Base-by-base conservation (phyloP, 2,113 vertebrate species). In the Oreochromis spilurus region DNA sequence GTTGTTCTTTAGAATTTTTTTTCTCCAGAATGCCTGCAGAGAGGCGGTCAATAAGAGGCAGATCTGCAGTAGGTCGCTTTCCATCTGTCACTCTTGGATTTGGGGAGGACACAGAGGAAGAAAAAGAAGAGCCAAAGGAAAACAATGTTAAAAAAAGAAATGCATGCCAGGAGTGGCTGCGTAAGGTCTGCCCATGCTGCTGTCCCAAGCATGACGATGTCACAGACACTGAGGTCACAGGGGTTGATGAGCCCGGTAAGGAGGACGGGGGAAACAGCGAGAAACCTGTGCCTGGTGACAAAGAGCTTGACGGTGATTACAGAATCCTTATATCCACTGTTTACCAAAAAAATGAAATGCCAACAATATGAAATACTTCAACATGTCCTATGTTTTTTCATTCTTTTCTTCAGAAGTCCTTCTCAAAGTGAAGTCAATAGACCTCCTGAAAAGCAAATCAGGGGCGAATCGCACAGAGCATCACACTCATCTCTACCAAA, bases 401-500 rank as follows among this genome's bases (percentile, higher is more conserved):
- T 67, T 67, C 6, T 67, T 40, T 62, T 90, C n/a, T 45, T 13
- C 93, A 97, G 97, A 95, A 8, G 91, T 93, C 4, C 90, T 96
- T 54, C 89, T 98, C 65, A 91, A 92, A 1, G 96, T 97, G 50
- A 83, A 21, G 1, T 95, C 95, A 0, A 87, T 97, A 29, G 96
- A 98, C 87, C 94, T 98, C 88, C 92, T 97, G 90, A 96, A 96
- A 14, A 84, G 90, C 11, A 96, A 94, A 26, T 92, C 89, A 0
- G 93, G 92, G 3, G 85, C 72, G 40, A 97, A 97, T 62, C 96
- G 96, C 4, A 79, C 12, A 1, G 91, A 95, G 24, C 98, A 98
- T 87, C 97, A 96, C 94, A 98, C 98, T 0, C 50, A 97, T 5
- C 95, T 95, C 16, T 98, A 95, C 65, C 96, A 96, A 24, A 95